Percentiles rank a stretch among this genome's conserved stretches.
Conservation (phyloP, 2,113 vertebrate species). For the Daphoenositta chrysoptera region DNA sequence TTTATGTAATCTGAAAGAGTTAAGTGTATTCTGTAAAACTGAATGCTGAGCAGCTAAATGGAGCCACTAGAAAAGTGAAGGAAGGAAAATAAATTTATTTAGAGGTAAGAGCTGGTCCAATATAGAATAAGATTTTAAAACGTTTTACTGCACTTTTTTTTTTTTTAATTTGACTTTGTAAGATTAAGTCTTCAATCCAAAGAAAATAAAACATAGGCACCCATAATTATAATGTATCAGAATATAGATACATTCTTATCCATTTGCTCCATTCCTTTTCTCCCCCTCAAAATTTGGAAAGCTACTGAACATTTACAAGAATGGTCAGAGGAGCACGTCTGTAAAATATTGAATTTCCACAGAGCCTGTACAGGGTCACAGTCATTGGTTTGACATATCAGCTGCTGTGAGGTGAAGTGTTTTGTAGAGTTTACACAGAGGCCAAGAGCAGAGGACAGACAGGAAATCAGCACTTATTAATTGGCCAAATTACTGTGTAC, state of each 20-base stretch:
- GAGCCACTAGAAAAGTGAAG: neutral
- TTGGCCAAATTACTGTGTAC: neutral
- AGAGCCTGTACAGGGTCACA: neutral
- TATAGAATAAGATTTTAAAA: neutral
- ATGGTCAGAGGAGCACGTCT: neutral
- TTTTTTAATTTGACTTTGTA: neutral
- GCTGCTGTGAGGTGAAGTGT: neutral
- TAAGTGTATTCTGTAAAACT: neutral
- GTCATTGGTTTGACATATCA: neutral
- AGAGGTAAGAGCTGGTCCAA: neutral
- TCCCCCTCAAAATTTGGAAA: neutral
- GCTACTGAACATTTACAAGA: neutral
- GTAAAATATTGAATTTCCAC: neutral
- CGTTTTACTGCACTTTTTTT: neutral
- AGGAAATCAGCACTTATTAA: neutral
- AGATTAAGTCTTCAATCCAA: neutral
- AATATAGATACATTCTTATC: neutral
- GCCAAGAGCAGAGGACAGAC: neutral
- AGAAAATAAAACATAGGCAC: neutral
- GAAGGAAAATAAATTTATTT: neutral
- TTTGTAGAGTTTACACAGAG: neutral
- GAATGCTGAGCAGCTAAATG: neutral
- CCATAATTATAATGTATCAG: neutral
- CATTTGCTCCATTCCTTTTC: neutral
- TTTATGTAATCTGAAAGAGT: neutral